A percentile compares a stretch with the other conserved stretches of the same genome.
Conservation (phyloP, 2,888 invertebrate genomes). For the Lutraria lutraria region DNA sequence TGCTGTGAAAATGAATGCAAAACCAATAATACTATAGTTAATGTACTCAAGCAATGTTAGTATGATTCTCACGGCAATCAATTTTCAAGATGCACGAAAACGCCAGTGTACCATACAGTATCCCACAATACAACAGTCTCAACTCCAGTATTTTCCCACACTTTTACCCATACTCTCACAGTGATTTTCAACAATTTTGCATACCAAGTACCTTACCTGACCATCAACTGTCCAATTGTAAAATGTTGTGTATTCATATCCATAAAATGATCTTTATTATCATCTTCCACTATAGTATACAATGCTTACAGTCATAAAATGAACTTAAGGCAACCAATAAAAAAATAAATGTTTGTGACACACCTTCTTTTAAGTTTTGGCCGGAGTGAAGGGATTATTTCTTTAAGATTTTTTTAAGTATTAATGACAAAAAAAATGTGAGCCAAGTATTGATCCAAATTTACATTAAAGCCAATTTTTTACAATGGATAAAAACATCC, state of each 20-base stretch:
- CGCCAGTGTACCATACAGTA: neutral
- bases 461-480: too few relatives aligned
- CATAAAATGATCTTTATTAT: slow-evolving; percentile 23
- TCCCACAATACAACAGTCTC: neutral
- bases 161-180: neutral
- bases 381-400: too few relatives aligned
- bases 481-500: too few relatives aligned
- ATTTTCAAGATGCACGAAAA: slow-evolving; percentile 6
- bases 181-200: slow-evolving; percentile 11
- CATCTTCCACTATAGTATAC: slow-evolving; percentile 26
- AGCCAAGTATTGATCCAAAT: too few relatives aligned
- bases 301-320: slow-evolving; percentile 41
- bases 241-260: neutral
- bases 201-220: neutral
- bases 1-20: neutral
- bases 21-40: slow-evolving; percentile 12
- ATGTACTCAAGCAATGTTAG: neutral
- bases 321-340: slow-evolving; percentile 38
- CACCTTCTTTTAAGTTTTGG: too few relatives aligned
- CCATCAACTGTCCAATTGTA: neutral
- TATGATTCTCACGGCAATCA: slow-evolving; percentile 22
- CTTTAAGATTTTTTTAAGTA: too few relatives aligned
- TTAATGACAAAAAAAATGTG: too few relatives aligned
- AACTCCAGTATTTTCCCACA: neutral
- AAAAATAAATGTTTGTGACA: neutral